Base-by-base conservation (phyloP, 2,113 vertebrate species). In the mouse (Mus musculus) region DNA sequence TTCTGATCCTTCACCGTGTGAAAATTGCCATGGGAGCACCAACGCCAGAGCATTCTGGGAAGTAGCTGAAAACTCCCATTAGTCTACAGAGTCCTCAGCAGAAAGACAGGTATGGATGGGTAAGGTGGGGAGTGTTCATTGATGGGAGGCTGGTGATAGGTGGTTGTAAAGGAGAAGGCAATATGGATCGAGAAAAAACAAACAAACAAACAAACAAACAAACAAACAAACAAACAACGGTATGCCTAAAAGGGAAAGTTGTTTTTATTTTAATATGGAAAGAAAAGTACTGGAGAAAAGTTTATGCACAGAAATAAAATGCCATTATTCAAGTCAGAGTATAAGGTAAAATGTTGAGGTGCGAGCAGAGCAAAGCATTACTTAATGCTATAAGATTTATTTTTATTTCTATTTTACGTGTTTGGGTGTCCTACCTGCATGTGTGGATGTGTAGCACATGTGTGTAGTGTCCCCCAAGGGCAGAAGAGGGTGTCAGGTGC, bases 51-150 rank as follows among this genome's bases (percentile, higher is more conserved):
- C 19, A 19, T 71, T 85, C 69, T 63, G 72, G 14, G 14, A 33
- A 17, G 12, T 2, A 20, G 26, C 7, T 36, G 2, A 24, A 49
- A 65, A 19, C 7, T 39, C 26, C 16, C 1, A 0, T 7, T 16
- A 59, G 24, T 17, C 24, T 52, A 12, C 20, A n/a, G 10, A n/a
- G 30, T 46, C 5, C 59, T 90, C 26, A 63, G 30, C 19, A 20
- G 52, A n/a, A 56, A 91, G 30, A 49, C 33, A 46, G 30, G 33
- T 90, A 6, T 6, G 80, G 33, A 11, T 11, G 65, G 26, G 1
- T 5, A 26, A 28, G 1, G 26, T 28, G 42, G 72, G 56, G 63
- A 22, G 30, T 46, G 49, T 3, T 88, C 2, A 10, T 5, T 28
- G 4, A n/a, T 28, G 4, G 59, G 6, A 14, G 16, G 20, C 49